Evolutionary conservation across 2,113 vertebrate species (phyloP).

Genomic region (Cyprinodon brontotheroides): DNA sequence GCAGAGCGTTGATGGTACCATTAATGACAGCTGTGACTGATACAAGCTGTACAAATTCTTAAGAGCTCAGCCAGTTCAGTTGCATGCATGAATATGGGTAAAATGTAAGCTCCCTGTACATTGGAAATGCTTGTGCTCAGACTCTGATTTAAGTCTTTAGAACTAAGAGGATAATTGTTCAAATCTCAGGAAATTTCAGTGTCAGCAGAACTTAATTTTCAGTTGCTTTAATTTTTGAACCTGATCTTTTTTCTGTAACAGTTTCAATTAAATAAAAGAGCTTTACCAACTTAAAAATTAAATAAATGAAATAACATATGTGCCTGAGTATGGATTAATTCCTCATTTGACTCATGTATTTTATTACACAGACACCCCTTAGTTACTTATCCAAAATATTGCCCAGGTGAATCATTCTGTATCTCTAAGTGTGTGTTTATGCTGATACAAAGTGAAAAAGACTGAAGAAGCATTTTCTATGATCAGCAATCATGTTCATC

Average conservation of each 20-base stretch:
- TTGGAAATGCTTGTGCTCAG: not conserved
- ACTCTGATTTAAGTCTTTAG: conserved; percentile 5
- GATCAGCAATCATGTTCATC: conserved; percentile 67
- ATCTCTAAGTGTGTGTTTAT: conserved; percentile 15
- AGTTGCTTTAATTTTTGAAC: conserved; percentile 63
- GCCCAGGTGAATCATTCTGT: conserved; percentile 21
- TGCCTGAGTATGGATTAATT: conserved; percentile 20
- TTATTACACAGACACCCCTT: conserved; percentile 40
- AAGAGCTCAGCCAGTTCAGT: not conserved
- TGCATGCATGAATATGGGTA: not conserved
- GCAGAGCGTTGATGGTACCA: conserved; percentile 9
- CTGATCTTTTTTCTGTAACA: conserved; percentile 19
- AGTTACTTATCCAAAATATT: conserved; percentile 11
- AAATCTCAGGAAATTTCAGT: conserved; percentile 52
- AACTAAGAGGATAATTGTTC: conserved; percentile 48
- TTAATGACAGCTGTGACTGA: conserved; percentile 15
- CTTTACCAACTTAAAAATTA: conserved; percentile 26
- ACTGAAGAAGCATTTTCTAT: conserved; percentile 69
- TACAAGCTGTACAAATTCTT: conserved; percentile 2
- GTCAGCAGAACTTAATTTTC: conserved; percentile 40
- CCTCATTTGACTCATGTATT: conserved; percentile 47
- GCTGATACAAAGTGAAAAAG: conserved; percentile 39
- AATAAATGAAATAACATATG: conserved; percentile 28
- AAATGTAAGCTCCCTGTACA: not conserved
- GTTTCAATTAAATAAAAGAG: conserved; percentile 25